phyloP scores from a whole-genome alignment of 2,797 vertebrate species.

The Mus minutoides region DNA sequence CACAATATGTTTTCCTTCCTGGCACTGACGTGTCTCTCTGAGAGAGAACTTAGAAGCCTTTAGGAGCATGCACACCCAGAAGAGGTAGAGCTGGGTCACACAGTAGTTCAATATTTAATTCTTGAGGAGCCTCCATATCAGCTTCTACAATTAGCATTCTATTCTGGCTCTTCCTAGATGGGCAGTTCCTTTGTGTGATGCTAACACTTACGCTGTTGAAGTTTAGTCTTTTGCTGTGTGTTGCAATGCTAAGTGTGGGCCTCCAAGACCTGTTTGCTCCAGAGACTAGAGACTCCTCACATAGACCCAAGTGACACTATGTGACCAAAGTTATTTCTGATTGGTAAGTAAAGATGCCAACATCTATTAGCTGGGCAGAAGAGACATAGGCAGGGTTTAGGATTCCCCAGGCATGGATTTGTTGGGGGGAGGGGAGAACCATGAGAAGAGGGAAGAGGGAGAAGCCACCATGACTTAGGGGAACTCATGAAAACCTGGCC shows the following conservation, averaged over 20 bases:
- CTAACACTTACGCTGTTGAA: background rate
- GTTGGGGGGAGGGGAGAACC: too few species aligned
- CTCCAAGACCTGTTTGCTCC: background rate
- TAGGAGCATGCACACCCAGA: background rate
- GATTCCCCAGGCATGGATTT: background rate
- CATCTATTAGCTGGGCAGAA: background rate
- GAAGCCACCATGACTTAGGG: background rate
- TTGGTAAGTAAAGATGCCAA: background rate
- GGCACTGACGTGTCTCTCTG: background rate
- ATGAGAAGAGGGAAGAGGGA: background rate
- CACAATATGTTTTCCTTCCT: background rate
- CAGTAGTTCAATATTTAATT: background rate
- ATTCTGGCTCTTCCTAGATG: background rate
- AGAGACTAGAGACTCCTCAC: background rate
- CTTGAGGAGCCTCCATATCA: background rate
- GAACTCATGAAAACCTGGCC: background rate
- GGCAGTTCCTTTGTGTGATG: accelerated
- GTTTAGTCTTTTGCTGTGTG: background rate
- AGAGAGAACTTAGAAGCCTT: background rate
- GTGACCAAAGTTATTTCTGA: background rate
- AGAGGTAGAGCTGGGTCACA: background rate
- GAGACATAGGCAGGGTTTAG: background rate
- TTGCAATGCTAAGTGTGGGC: background rate
- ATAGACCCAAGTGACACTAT: background rate
- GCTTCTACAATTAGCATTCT: background rate